Evolutionary conservation across 2,797 vertebrate species (phyloP).

Genomic region (Antrozous pallidus): DNA sequence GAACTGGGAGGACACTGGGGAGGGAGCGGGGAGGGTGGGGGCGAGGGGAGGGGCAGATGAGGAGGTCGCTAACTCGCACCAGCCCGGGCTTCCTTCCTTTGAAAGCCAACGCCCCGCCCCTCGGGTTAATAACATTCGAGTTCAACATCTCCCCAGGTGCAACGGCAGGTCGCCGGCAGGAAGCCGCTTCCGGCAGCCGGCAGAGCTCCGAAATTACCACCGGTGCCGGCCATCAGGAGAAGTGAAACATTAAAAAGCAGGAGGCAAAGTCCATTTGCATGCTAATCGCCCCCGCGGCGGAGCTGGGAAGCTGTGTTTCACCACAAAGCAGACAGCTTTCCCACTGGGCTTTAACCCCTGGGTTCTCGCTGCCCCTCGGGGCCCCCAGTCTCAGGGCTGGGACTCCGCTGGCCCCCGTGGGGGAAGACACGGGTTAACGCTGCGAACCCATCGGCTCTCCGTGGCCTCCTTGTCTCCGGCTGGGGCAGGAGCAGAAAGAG

Average conservation of each 20-base stretch:
- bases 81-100: not conserved
- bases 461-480: slow-evolving; percentile 58
- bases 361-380: not conserved
- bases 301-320: slow-evolving; percentile 68
- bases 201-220: slow-evolving; percentile 85
- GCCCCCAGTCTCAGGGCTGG: not conserved
- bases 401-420: not conserved
- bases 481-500: not conserved
- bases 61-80: not conserved
- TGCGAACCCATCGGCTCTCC: not conserved
- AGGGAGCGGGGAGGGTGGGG: fast-evolving
- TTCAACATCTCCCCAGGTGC: slow-evolving; percentile 67
- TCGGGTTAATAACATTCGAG: slow-evolving; percentile 81
- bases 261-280: slow-evolving; percentile 84
- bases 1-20: not conserved
- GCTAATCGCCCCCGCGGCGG: slow-evolving; percentile 79
- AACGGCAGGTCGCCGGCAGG: slow-evolving; percentile 56
- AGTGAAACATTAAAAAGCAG: slow-evolving; percentile 87
- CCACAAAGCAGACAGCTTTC: slow-evolving; percentile 79
- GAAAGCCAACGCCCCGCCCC: slow-evolving; percentile 66
- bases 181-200: slow-evolving; percentile 76
- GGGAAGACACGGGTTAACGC: slow-evolving; percentile 65
- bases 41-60: not conserved
- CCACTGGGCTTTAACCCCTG: slow-evolving; percentile 73
- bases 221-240: slow-evolving; percentile 83